Evolutionary conservation across 2,797 vertebrate species (phyloP).

Genomic region (Crocodylus rhombifer): DNA sequence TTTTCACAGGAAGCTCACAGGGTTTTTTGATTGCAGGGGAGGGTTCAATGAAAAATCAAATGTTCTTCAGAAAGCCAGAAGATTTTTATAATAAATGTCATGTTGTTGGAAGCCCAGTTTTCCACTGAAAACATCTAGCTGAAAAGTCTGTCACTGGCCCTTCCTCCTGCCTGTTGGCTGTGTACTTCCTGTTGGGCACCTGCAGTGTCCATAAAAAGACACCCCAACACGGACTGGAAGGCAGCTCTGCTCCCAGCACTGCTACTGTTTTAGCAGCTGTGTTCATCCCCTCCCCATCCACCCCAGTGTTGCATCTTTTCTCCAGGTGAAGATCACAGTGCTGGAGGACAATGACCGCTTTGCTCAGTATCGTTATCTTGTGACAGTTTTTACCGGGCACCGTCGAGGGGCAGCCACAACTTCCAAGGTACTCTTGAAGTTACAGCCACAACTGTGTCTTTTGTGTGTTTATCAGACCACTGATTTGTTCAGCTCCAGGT

Average conservation of each 20-base stretch:
- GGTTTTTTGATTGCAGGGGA: background rate
- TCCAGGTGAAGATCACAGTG: slow-evolving; percentile 91
- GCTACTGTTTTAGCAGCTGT: background rate
- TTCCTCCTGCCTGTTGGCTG: background rate
- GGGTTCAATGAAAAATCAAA: background rate
- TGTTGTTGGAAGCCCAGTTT: background rate
- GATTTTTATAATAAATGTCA: background rate
- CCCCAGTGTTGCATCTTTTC: background rate
- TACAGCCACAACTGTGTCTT: too few species aligned
- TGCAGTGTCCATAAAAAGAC: background rate
- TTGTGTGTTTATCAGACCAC: background rate
- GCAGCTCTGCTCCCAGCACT: background rate
- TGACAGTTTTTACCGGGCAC: slow-evolving; percentile 91
- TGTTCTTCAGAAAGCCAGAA: background rate
- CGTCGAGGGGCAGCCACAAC: slow-evolving; percentile 91
- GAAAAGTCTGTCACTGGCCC: background rate
- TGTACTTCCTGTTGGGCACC: background rate
- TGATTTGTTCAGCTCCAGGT: background rate
- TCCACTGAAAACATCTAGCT: background rate
- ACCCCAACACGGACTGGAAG: background rate
- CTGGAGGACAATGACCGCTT: slow-evolving; percentile 94
- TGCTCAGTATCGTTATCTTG: slow-evolving; percentile 92
- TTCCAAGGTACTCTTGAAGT: slow-evolving; percentile 85
- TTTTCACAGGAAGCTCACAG: too few species aligned
- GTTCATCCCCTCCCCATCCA: background rate